Base-by-base conservation (phyloP, 1,140 invertebrate species). In the Pseudomyrmex sp. region DNA sequence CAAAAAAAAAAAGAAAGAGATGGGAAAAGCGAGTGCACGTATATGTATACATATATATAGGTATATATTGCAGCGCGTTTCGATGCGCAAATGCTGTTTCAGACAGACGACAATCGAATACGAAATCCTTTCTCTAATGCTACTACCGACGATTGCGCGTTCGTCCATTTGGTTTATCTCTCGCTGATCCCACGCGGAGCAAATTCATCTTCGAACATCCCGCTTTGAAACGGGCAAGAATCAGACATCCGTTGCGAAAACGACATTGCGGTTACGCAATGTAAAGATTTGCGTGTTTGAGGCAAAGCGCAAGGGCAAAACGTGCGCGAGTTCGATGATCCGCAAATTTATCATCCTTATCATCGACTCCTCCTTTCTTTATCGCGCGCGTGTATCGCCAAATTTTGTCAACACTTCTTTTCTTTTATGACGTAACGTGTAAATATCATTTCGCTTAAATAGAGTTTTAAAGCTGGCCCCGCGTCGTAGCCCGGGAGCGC, bases 31-130 rank as follows among this genome's bases (percentile, higher is more conserved):
- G 58, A 61, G 23, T 5, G 20, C 23, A 35, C 12, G 23, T 63
- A 62, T 54, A 54, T 82, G 48, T 85, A 83, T 82, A 77, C 73
- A 75, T 52, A 75, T 52, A 58, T 77, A 13, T 58, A 65, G 35
- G 35, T 35, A 35, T 35, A 35, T 35, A 35, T 35, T 35, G 35
- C 35, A 35, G 35, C 35, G 35, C 35, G 75, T 58, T 54, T 65
- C 65, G 20, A 50, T 65, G 54, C 70, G 70, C 83, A 83, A 75
- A 75, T 82, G 76, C 82, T 85, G 87, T 86, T 91, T 69, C 76
- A 73, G 68, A 63, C 44, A 66, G 77, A 89, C 89, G 83, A 88
- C 52, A 35, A 35, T 74, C 73, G 90, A 90, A 90, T 91, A 89
- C 89, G 80, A 90, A 91, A 91, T 87, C 62, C 59, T 84, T 86